phyloP scores from a whole-genome alignment of 2,113 vertebrate species.

The Dasypus novemcinctus region DNA sequence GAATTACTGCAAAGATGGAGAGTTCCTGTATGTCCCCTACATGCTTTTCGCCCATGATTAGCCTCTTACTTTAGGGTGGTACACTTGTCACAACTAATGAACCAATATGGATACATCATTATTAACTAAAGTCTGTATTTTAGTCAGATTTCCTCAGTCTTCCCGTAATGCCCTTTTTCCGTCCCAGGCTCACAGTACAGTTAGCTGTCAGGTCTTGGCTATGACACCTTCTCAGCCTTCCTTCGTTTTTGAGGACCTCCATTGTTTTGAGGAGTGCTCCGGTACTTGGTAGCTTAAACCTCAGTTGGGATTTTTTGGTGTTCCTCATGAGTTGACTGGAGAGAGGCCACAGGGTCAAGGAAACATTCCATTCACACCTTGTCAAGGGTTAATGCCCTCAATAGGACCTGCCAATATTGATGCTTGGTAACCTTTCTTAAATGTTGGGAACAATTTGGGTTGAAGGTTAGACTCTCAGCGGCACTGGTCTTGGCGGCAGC shows the following conservation, averaged over 20 bases:
- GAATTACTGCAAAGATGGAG: neutral
- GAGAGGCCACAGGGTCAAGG: neutral
- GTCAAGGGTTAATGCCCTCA: neutral
- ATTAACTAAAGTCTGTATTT: neutral
- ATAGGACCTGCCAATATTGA: fast-evolving
- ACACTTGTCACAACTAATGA: neutral
- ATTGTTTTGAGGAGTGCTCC: neutral
- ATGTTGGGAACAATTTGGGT: fast-evolving
- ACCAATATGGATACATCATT: fast-evolving
- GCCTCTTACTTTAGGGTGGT: neutral
- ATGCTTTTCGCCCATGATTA: neutral
- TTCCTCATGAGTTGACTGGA: neutral
- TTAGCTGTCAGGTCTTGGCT: no score
- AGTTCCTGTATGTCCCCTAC: fast-evolving
- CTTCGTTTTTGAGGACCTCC: no score
- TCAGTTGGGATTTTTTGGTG: neutral
- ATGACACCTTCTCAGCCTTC: no score
- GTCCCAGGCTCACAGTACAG: no score
- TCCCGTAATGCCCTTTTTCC: no score
- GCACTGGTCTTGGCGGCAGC: neutral
- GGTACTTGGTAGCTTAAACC: neutral
- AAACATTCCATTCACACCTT: fast-evolving
- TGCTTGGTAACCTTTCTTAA: no score
- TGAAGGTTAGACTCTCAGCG: neutral
- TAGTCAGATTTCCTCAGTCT: no score